Evolutionary conservation across 2,888 invertebrate species (phyloP).

Genomic region (Stratiomys singularior): DNA sequence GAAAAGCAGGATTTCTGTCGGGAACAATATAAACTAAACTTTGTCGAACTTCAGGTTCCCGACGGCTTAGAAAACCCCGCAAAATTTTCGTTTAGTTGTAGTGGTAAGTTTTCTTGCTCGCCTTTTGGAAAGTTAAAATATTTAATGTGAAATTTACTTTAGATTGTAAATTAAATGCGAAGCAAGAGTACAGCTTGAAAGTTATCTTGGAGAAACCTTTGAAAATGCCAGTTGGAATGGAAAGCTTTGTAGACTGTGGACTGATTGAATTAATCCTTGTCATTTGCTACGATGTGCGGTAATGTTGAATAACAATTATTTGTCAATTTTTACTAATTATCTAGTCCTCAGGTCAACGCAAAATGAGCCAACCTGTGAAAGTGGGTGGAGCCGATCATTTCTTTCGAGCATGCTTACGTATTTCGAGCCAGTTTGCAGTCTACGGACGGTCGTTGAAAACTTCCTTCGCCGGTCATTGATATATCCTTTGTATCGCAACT

Average conservation of each 20-base stretch:
- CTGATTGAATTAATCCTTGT: constrained; percentile 61
- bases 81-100: constrained; percentile 58
- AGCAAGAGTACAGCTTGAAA: constrained; percentile 59
- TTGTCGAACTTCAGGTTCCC: constrained; percentile 62
- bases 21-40: constrained; percentile 63
- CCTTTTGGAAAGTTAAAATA: neutral
- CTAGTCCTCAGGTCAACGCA: constrained; percentile 56
- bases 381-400: constrained; percentile 62
- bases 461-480: constrained; percentile 61
- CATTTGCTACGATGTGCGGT: constrained; percentile 63
- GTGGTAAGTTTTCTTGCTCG: constrained; percentile 54
- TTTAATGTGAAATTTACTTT: too few species aligned
- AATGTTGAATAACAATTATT: neutral
- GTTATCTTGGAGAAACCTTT: constrained; percentile 55
- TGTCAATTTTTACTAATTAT: neutral
- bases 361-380: constrained; percentile 62
- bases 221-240: neutral
- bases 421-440: constrained; percentile 60
- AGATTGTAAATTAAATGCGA: constrained; percentile 58
- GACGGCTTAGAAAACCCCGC: constrained; percentile 63
- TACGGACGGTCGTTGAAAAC: constrained; percentile 59
- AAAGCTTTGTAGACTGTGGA: constrained; percentile 59
- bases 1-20: constrained; percentile 60
- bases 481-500: constrained; percentile 63
- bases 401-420: constrained; percentile 61